These are phyloP conservation scores for Octodonta nipae DNA, from an alignment of 2,888 invertebrate species.

Conservation along the genomic window DNA sequence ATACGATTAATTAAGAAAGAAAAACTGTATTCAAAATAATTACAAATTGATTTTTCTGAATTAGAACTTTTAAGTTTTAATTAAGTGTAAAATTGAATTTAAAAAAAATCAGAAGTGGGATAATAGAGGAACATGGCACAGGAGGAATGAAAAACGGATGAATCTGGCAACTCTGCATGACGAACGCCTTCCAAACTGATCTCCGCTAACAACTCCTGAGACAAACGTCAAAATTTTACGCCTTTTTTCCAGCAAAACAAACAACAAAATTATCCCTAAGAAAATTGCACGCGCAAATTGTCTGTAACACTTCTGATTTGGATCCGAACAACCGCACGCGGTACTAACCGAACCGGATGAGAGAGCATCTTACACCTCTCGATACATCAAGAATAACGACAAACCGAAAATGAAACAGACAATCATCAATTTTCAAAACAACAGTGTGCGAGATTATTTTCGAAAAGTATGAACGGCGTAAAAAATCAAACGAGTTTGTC, in stretches of 20 bases:
- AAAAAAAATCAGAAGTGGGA: no score
- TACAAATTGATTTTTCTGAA: no score
- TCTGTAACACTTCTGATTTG: constrained; percentile 16
- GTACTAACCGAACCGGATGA: constrained; percentile 8
- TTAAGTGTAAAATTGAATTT: no score
- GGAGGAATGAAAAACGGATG: constrained; percentile 6
- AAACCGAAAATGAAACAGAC: constrained; percentile 15
- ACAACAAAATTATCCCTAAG: no score
- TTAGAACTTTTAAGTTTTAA: no score
- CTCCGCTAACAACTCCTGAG: constrained; percentile 27
- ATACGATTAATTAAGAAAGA: no score
- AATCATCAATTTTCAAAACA: constrained; percentile 8
- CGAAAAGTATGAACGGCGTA: constrained; percentile 2
- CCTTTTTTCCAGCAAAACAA: constrained; percentile 5
- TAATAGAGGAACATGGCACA: no score
- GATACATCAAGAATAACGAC: constrained; percentile 12
- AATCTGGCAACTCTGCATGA: constrained; percentile 23
- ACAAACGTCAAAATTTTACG: constrained; percentile 12
- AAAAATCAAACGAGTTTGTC: constrained; percentile 1
- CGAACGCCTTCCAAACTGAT: constrained; percentile 29
- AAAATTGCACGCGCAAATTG: constrained; percentile 9
- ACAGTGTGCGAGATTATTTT: constrained; percentile 2
- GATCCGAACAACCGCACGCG: constrained; percentile 8
- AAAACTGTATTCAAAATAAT: no score
- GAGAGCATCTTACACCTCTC: no score